A percentile compares a stretch with the other conserved stretches of the same genome.
Conservation (phyloP, 2,113 vertebrate genomes). For the Trachemys scripta region DNA sequence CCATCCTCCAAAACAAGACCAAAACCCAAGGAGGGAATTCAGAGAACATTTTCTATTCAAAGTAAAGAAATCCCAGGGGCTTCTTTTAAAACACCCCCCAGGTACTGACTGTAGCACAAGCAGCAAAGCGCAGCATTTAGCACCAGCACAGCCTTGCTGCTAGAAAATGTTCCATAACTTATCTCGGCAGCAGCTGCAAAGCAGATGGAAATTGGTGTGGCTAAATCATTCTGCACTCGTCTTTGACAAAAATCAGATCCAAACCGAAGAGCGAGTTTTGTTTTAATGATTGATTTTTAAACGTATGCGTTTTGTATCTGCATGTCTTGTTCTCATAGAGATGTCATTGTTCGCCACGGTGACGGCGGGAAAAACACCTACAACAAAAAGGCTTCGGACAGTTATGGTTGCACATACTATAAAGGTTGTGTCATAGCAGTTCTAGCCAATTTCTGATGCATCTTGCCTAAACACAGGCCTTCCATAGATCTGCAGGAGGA, state of each 20-base stretch:
- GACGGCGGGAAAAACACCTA: not conserved
- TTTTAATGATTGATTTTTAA: not conserved
- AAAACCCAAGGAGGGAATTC: conserved; percentile 67
- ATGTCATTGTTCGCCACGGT: not conserved
- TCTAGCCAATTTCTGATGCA: not conserved
- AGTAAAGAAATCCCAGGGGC: conserved; percentile 61
- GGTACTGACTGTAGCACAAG: conserved; percentile 39
- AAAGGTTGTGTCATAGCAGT: not conserved
- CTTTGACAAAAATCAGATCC: not conserved
- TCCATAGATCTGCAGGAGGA: conserved; percentile 6
- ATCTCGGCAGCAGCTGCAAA: conserved; percentile 72
- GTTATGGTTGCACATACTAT: accelerated
- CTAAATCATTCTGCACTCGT: not conserved
- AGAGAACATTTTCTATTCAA: conserved; percentile 73
- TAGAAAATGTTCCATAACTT: conserved; percentile 29
- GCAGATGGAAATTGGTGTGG: conserved; percentile 68
- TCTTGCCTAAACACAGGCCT: conserved; percentile 42
- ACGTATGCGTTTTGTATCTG: not conserved
- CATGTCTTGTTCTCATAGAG: accelerated
- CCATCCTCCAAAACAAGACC: conserved; percentile 53
- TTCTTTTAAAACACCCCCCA: conserved; percentile 39
- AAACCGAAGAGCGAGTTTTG: not conserved
- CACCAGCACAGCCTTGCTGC: not conserved
- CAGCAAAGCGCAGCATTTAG: conserved; percentile 27
- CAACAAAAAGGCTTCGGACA: not conserved